Evolutionary conservation across 2,113 vertebrate species (phyloP).

Genomic region (Lota lota): DNA sequence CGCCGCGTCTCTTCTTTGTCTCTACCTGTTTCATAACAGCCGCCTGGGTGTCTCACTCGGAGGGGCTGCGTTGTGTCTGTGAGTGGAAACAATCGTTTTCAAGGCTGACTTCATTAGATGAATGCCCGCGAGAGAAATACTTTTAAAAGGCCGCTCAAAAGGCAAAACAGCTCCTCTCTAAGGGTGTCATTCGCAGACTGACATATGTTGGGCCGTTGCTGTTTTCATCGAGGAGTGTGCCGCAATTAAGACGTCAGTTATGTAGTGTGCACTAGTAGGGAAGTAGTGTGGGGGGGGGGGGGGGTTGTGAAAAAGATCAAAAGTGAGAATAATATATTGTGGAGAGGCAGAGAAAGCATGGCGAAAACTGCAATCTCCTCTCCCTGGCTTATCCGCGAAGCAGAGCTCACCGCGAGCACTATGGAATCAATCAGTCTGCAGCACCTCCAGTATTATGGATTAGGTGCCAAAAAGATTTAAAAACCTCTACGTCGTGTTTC

Average conservation of each 20-base stretch:
- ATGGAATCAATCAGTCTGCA: background rate
- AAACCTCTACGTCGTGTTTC: background rate
- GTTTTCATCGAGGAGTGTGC: too few species aligned
- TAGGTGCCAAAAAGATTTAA: background rate
- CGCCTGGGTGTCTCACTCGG: constrained; percentile 46
- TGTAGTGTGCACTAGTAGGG: too few species aligned
- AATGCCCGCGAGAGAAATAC: constrained; percentile 46
- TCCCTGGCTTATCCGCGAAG: too few species aligned
- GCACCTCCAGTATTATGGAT: background rate
- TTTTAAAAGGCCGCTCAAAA: constrained; percentile 57
- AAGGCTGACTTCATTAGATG: constrained; percentile 63
- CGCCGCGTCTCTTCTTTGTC: constrained; percentile 40
- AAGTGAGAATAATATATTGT: too few species aligned
- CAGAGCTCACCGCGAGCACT: too few species aligned
- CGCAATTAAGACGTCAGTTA: too few species aligned
- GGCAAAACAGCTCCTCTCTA: constrained; percentile 7
- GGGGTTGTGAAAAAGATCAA: too few species aligned
- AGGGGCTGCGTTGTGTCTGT: constrained; percentile 34
- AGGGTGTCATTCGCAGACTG: constrained; percentile 45
- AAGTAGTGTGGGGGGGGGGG: too few species aligned
- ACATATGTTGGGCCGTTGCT: constrained; percentile 30
- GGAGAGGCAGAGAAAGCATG: too few species aligned
- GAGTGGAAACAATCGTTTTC: constrained; percentile 59
- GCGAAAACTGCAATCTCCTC: too few species aligned
- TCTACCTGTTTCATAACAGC: constrained; percentile 44